Evolutionary conservation across 37 sponge, comb jelly and placozoan species (phyloP).

Genomic region (Oscarella lobularis): DNA sequence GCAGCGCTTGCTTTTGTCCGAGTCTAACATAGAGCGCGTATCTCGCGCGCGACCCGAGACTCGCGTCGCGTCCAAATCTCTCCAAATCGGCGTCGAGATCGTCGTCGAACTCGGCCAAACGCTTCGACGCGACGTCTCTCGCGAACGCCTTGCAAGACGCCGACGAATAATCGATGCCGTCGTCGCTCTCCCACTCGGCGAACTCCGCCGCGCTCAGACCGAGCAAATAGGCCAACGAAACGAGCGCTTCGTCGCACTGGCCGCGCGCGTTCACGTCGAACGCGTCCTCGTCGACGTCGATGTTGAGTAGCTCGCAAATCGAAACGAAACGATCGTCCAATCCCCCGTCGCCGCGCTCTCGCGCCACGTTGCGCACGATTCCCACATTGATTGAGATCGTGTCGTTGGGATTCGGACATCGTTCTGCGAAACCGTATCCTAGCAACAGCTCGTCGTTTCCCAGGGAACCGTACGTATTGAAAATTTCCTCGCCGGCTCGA

Average conservation of each 20-base stretch:
- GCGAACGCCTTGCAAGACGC: neutral
- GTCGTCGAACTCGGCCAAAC: neutral
- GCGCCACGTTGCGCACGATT: neutral
- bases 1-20: neutral
- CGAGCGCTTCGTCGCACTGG: neutral
- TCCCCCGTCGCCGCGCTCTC: neutral
- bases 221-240: neutral
- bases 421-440: neutral
- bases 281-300: neutral
- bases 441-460: neutral
- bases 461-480: neutral
- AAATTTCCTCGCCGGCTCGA: neutral
- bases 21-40: neutral
- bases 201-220: neutral
- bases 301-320: neutral
- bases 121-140: neutral
- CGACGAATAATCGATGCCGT: neutral
- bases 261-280: neutral
- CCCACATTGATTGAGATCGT: neutral
- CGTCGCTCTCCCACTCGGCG: neutral
- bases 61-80: neutral
- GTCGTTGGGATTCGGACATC: neutral
- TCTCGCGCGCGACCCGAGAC: neutral
- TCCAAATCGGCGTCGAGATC: neutral
- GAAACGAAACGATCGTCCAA: neutral